These are phyloP conservation scores for Caenorhabditis japonica DNA, from an alignment of 2,888 invertebrate species.

Conservation along the genomic window DNA sequence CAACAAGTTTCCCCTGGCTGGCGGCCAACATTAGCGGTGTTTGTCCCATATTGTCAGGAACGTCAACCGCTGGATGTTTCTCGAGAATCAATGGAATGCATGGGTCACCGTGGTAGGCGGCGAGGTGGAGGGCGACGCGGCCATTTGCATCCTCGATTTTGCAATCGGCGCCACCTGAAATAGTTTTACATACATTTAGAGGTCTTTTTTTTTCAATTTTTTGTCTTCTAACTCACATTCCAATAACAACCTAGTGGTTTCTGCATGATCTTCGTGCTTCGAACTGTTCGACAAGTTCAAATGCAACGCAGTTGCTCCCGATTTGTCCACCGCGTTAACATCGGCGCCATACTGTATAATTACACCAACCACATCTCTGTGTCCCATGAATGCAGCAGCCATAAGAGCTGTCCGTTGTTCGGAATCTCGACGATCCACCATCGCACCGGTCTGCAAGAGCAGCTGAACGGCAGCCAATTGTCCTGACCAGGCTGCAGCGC, in stretches of 20 bases:
- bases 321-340: slow-evolving; percentile 59
- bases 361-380: slow-evolving; percentile 57
- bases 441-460: slow-evolving; percentile 57
- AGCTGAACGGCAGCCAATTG: slow-evolving; percentile 58
- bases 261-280: slow-evolving; percentile 53
- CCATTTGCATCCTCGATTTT: slow-evolving; percentile 56
- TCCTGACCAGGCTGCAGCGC: slow-evolving; percentile 68
- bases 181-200: too few species aligned
- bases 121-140: slow-evolving; percentile 69
- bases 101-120: slow-evolving; percentile 81
- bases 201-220: too few species aligned
- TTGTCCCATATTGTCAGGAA: slow-evolving; percentile 50
- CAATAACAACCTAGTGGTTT: slow-evolving; percentile 54
- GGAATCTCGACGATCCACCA: slow-evolving; percentile 60
- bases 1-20: slow-evolving; percentile 61
- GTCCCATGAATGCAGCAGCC: slow-evolving; percentile 68
- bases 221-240: slow-evolving; percentile 39
- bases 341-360: slow-evolving; percentile 61
- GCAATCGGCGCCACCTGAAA: slow-evolving; percentile 37
- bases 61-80: slow-evolving; percentile 35
- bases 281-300: slow-evolving; percentile 63
- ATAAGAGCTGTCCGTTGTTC: slow-evolving; percentile 64
- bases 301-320: slow-evolving; percentile 66
- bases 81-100: slow-evolving; percentile 54
- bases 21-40: slow-evolving; percentile 68